phyloP scores from a whole-genome alignment of 2,797 vertebrate genomes.

The Sciaenops ocellatus region DNA sequence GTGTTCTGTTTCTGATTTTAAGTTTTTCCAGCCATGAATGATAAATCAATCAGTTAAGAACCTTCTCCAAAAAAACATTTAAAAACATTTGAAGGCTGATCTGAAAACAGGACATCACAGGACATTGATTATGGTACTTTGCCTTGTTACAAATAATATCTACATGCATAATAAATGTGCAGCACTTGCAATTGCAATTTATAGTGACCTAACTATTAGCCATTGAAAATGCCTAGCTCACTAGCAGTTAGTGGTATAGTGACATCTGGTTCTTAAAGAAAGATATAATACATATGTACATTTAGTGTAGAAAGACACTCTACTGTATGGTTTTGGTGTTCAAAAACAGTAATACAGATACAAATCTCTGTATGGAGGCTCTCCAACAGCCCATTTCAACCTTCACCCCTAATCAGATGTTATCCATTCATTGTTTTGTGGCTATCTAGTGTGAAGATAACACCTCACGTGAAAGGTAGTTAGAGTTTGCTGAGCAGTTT shows the following conservation, averaged over 20 bases:
- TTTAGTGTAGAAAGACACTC: not conserved
- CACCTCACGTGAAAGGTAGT: not conserved
- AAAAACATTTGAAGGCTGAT: too few relatives aligned
- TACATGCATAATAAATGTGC: not conserved
- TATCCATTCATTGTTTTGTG: not conserved
- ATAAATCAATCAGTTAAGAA: not conserved
- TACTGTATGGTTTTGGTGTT: not conserved
- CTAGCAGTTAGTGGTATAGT: not conserved
- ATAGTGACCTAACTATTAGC: too few relatives aligned
- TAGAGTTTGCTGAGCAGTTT: not conserved
- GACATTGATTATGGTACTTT: not conserved
- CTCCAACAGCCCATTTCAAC: not conserved
- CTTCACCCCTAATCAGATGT: too few relatives aligned
- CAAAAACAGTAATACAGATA: not conserved
- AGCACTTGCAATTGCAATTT: not conserved
- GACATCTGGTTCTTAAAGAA: not conserved
- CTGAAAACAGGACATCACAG: not conserved
- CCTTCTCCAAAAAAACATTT: not conserved
- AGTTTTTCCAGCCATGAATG: not conserved
- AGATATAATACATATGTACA: not conserved
- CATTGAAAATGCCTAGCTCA: not conserved
- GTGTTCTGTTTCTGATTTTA: not conserved
- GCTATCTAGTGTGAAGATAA: not conserved
- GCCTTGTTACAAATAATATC: not conserved
- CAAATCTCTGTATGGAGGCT: not conserved